Conservation (phyloP, 2,113 vertebrate species). For the Dunckerocampus dactyliophorus region DNA sequence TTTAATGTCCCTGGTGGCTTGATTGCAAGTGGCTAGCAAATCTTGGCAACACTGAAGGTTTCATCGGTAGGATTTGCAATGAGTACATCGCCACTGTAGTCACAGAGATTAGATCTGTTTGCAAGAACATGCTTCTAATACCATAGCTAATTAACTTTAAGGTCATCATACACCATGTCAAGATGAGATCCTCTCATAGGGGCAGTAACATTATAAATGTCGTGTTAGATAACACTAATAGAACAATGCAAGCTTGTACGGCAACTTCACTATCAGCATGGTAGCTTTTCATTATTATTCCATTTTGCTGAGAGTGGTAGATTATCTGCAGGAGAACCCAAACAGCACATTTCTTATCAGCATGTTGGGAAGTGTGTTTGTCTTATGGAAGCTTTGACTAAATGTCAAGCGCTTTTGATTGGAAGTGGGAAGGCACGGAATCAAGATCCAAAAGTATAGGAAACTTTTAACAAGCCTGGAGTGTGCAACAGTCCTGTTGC, state of each 20-base stretch:
- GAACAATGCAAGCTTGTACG: background rate
- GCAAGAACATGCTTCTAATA: conserved; percentile 14
- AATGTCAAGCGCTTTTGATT: conserved; percentile 35
- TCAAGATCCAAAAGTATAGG: conserved; percentile 34
- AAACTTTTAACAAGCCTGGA: conserved; percentile 53
- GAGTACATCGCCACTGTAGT: background rate
- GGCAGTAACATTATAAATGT: conserved; percentile 15
- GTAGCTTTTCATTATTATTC: background rate
- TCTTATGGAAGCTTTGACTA: conserved; percentile 5
- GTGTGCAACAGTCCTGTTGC: conserved; percentile 47
- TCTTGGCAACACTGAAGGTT: background rate
- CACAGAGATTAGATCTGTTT: background rate
- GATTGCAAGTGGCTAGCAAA: conserved; percentile 8
- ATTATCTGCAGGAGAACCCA: background rate
- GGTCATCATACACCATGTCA: conserved; percentile 14
- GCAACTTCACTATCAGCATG: background rate
- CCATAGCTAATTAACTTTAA: conserved; percentile 35
- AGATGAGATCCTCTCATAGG: conserved; percentile 15
- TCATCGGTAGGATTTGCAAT: conserved; percentile 2
- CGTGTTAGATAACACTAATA: background rate
- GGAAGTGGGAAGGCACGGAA: conserved; percentile 32
- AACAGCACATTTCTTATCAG: background rate
- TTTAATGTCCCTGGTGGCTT: no score
- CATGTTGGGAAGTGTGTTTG: conserved; percentile 1
- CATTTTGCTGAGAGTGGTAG: no score